phyloP scores from a whole-genome alignment of 2,888 invertebrate species.

The Hermaeophaga mercurialis region DNA sequence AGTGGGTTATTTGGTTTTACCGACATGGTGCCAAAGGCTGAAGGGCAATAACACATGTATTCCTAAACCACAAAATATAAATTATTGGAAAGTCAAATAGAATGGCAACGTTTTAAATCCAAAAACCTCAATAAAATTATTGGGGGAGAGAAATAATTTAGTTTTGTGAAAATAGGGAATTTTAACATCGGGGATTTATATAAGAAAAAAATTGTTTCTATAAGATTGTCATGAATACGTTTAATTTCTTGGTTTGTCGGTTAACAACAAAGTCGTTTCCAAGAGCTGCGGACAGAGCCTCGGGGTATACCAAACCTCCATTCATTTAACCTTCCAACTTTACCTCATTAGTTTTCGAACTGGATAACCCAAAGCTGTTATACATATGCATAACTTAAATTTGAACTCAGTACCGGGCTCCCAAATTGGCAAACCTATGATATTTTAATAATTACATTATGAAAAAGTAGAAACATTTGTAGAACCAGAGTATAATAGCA shows the following conservation, averaged over 20 bases:
- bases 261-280: slow-evolving; percentile 36
- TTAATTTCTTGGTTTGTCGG: slow-evolving; percentile 21
- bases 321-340: slow-evolving; percentile 44
- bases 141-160: too few relatives aligned
- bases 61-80: slow-evolving; percentile 10
- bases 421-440: too few relatives aligned
- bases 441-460: too few relatives aligned
- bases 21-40: slow-evolving; percentile 23
- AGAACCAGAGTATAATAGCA: too few relatives aligned
- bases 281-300: slow-evolving; percentile 34
- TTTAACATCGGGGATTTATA: too few relatives aligned
- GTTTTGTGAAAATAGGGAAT: too few relatives aligned
- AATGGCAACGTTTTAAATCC: too few relatives aligned
- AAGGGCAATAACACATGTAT: slow-evolving; percentile 21
- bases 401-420: too few relatives aligned
- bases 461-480: too few relatives aligned
- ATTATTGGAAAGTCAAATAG: neutral
- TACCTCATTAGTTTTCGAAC: slow-evolving; percentile 42
- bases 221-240: too few relatives aligned
- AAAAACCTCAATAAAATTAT: too few relatives aligned
- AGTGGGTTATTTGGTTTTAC: slow-evolving; percentile 45
- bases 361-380: slow-evolving; percentile 37
- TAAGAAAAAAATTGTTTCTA: too few relatives aligned
- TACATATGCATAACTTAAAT: slow-evolving; percentile 38
- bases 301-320: slow-evolving; percentile 38